Evolutionary conservation across 1,140 invertebrate species (phyloP).

Genomic region (Diprion similis): DNA sequence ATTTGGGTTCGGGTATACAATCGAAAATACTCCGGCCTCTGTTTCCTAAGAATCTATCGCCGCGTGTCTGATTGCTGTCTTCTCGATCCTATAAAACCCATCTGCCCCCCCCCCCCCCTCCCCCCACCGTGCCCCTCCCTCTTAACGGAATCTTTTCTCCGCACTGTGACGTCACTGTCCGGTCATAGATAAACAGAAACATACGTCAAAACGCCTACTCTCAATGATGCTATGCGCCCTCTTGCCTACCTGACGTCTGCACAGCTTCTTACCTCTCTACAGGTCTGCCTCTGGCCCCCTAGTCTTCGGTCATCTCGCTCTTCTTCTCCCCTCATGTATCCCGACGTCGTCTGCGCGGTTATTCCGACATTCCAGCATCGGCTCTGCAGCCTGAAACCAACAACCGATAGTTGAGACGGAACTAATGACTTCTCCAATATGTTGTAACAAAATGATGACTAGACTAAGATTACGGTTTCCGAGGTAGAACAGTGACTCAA

Average conservation of each 20-base stretch:
- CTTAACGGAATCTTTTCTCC: too few species aligned
- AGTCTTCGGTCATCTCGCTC: not conserved
- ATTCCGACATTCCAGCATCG: not conserved
- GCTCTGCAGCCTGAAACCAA: too few species aligned
- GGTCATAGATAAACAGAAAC: slow-evolving; percentile 40
- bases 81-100: slow-evolving; percentile 45
- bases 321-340: not conserved
- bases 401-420: too few species aligned
- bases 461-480: too few species aligned
- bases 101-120: slow-evolving; percentile 47
- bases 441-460: too few species aligned
- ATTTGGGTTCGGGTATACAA: slow-evolving; percentile 23
- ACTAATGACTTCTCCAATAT: too few species aligned
- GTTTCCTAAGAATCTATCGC: slow-evolving; percentile 26
- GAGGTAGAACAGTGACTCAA: too few species aligned
- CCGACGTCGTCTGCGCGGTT: not conserved
- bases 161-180: slow-evolving; percentile 46
- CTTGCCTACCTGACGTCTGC: slow-evolving; percentile 17
- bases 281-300: slow-evolving; percentile 6
- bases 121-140: too few species aligned
- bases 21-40: slow-evolving; percentile 21
- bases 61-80: slow-evolving; percentile 30
- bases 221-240: slow-evolving; percentile 8
- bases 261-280: slow-evolving; percentile 14
- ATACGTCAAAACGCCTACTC: slow-evolving; percentile 36